Conservation (phyloP, 2,113 vertebrate genomes). For the Dasypus novemcinctus region DNA sequence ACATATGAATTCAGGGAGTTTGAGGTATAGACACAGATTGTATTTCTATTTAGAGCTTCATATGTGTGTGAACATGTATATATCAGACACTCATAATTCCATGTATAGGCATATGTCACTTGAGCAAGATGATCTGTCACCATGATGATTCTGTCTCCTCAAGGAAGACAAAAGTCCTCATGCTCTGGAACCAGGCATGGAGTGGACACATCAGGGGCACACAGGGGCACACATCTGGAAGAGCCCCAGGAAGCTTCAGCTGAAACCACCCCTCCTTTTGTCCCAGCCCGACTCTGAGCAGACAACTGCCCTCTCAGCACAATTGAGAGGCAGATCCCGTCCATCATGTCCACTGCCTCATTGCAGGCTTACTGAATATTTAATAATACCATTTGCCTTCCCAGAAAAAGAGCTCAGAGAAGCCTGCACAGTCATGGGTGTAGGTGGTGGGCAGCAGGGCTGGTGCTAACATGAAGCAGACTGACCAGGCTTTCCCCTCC, state of each 20-base stretch:
- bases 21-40: neutral
- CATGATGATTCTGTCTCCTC: neutral
- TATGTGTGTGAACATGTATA: no score
- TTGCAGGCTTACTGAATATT: slow-evolving; percentile 69
- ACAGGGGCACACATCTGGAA: no score
- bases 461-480: neutral
- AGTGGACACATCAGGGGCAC: neutral
- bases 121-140: neutral
- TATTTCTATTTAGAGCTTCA: neutral
- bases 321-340: slow-evolving; percentile 10
- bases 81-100: neutral
- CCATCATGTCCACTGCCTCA: slow-evolving; percentile 46
- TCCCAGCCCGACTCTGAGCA: neutral
- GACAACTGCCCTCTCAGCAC: slow-evolving; percentile 47
- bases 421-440: neutral
- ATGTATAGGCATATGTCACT: neutral
- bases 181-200: neutral
- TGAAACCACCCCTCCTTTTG: neutral
- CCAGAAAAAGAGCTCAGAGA: slow-evolving; percentile 61
- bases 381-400: slow-evolving; percentile 69
- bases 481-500: neutral
- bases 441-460: neutral
- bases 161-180: neutral
- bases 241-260: neutral
- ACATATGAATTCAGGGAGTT: neutral